Evolutionary conservation across 2,113 vertebrate species (phyloP), one percentile per base, ranked within the genome.

Genomic region (Rutilus rutilus): DNA sequence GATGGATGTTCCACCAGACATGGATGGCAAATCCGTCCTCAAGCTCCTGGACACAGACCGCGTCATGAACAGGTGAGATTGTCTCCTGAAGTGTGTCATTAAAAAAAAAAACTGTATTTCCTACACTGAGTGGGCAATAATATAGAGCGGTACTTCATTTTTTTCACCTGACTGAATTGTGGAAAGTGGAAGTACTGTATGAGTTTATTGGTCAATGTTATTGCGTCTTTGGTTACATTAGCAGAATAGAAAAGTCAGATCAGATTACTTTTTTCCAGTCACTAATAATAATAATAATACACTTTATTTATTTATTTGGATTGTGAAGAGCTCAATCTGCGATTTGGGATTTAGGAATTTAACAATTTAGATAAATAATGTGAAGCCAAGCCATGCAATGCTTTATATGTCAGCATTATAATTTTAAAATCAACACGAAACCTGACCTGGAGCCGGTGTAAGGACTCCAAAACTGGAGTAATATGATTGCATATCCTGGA

Each of bases 21-120:
- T 99, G 98, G 98, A 99, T 15, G 97, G 97, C 64, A 97, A 97
- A 90, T 99, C 98, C 4, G 95, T 99, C 87, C 94, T 99, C 57
- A 95, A 95, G 47, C 92, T 99, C 42, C 94, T 99, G 88, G 97
- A 98, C 89, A 95, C 95, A 0, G 97, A 97, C 88, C 96, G 92
- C 87, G 94, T 96, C 0, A 94, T 93, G 21, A 98, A 98, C 91
- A 96, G 97, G 97, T 98, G 90, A 17, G 15, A 33, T 14, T 19
- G 17, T 52, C 17, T 77, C 30, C 57, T 64, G 67, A 23, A 23
- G 33, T 67, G 15, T 69, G 65, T 52, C 50, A 52, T 52, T 50
- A 14, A 50, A 50, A 15, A 5, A 50, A 52, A 52, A 52, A 15
- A 65, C 7, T 30, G 67, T 33, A 74, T 36, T 50, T 30, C 5